These are phyloP conservation scores for Limulus polyphemus DNA, from an alignment of 2,888 invertebrate genomes.

Conservation along the genomic window DNA sequence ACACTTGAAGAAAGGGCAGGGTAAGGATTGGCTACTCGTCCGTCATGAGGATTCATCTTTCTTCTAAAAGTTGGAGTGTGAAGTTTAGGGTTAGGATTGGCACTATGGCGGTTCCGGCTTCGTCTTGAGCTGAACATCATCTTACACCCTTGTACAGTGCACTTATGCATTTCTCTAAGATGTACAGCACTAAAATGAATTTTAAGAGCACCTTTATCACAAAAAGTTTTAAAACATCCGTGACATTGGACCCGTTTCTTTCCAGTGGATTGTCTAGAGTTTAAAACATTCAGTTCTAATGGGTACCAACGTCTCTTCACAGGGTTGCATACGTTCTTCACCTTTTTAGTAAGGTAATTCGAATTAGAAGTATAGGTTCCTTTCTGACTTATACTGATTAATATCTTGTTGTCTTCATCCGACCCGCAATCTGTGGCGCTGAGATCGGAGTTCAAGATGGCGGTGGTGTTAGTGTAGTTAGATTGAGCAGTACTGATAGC, in stretches of 20 bases:
- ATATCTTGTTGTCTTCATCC: slow-evolving; percentile 45
- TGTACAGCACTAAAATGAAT: slow-evolving; percentile 99
- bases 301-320: slow-evolving; percentile 41
- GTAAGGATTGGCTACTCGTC: slow-evolving; percentile 74
- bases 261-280: slow-evolving; percentile 81
- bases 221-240: slow-evolving; percentile 96
- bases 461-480: slow-evolving; percentile 8
- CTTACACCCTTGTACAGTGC: slow-evolving; percentile 95
- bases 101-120: slow-evolving; percentile 89
- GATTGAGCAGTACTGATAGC: background rate
- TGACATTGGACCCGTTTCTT: slow-evolving; percentile 97
- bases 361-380: slow-evolving; percentile 10
- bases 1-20: slow-evolving; percentile 42
- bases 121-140: slow-evolving; percentile 98
- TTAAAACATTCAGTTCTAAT: slow-evolving; percentile 56
- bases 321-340: slow-evolving; percentile 37
- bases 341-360: slow-evolving; percentile 27
- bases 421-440: slow-evolving; percentile 38
- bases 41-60: slow-evolving; percentile 88
- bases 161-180: slow-evolving; percentile 97
- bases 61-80: slow-evolving; percentile 88
- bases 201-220: slow-evolving; percentile 98
- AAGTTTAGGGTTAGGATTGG: slow-evolving; percentile 94
- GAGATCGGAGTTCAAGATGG: slow-evolving; percentile 26
- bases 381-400: no score